Evolutionary conservation across 1,140 invertebrate species (phyloP).

Genomic region (Palaemon carinicauda): DNA sequence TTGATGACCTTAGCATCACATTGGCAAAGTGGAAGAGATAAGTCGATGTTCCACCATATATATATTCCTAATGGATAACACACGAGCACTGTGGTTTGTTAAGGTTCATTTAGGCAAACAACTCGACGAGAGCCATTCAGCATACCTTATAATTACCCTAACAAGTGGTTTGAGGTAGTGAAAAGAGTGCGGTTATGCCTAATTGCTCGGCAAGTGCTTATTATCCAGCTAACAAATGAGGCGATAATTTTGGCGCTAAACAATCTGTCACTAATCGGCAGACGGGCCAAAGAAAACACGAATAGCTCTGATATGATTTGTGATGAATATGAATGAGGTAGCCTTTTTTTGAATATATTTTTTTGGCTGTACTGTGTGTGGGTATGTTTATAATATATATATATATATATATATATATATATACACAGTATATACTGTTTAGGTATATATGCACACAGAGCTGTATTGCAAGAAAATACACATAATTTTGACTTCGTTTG

Average conservation of each 20-base stretch:
- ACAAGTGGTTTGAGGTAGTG: slow-evolving; percentile 27
- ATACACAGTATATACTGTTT: no score
- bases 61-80: no score
- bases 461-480: no score
- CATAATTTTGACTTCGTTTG: no score
- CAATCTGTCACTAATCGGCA: not conserved
- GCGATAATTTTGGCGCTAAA: slow-evolving; percentile 10
- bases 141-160: slow-evolving; percentile 24
- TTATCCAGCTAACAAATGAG: slow-evolving; percentile 35
- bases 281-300: not conserved
- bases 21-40: no score
- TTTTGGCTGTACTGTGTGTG: no score
- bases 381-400: no score
- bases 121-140: slow-evolving; percentile 17
- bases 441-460: no score
- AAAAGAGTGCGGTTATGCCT: slow-evolving; percentile 22
- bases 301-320: not conserved
- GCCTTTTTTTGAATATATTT: no score
- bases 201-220: slow-evolving; percentile 19
- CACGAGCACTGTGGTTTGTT: not conserved
- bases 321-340: not conserved
- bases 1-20: no score
- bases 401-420: no score
- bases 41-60: no score
- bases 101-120: slow-evolving; percentile 32